Base-by-base conservation (phyloP, 2,888 invertebrate genomes). In the Cheilosia variabilis region DNA sequence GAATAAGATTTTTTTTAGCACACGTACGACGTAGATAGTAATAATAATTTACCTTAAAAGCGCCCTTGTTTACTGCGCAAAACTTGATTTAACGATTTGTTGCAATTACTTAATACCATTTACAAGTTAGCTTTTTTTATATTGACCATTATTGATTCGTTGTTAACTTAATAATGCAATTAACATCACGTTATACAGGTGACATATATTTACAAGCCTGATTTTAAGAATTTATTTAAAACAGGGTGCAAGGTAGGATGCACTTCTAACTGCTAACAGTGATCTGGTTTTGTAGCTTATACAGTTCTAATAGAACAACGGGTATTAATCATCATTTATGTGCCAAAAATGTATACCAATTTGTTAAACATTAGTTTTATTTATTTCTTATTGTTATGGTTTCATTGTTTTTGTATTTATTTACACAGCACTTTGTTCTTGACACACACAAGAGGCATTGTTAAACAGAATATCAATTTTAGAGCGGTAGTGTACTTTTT, bases 301-400 rank as follows among this genome's bases (percentile, higher is more conserved):
- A 63, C 45, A 45, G 71, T 80, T 68, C 47, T 22, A 41, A 55
- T 34, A 75, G 53, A 79, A 78, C 68, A 55, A 55, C 73, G 57
- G 69, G 68, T 71, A 58, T 72, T 52, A 60, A 10, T 37, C 37
- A 83, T 75, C n/a, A 71, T 71, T 31, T 79, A 73, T 19, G 84
- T 84, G 84, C 84, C 84, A 84, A 84, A 84, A 80, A 80, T 66
- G 47, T 71, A 75, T 71, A 69, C 52, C 63, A 80, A 84, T 80
- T 73, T 71, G 69, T 82, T 77, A 27, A 52, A 62, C 6, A 22
- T 22, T 47, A 31, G 19, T 65, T 47, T 68, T 68, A n/a, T 13
- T 63, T 58, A 50, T 34, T 47, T 47, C 3, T 9, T 15, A 24
- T 52, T 27, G 52, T 52, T 53, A 43, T 55, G 43, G 55, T 45